phyloP scores from a whole-genome alignment of 1,140 invertebrate genomes.

The Drosophila seguyi region DNA sequence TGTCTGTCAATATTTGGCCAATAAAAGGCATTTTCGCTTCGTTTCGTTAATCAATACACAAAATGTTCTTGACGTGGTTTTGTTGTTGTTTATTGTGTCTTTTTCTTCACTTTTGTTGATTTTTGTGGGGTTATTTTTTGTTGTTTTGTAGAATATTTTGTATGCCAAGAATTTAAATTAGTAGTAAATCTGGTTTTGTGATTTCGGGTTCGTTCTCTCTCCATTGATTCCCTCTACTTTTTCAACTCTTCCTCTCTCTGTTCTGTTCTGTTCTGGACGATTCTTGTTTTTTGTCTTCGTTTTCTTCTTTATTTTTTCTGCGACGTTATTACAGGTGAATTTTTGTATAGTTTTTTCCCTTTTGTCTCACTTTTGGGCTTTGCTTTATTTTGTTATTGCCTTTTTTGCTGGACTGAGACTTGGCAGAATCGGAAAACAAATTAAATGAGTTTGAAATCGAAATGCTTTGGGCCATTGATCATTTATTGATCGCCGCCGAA shows the following conservation, averaged over 20 bases:
- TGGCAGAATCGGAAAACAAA: conserved; percentile 34
- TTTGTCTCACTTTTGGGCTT: conserved; percentile 4
- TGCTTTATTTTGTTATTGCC: conserved; percentile 40
- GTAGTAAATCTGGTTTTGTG: conserved; percentile 81
- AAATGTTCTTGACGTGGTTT: conserved; percentile 17
- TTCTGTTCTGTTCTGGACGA: conserved; percentile 27
- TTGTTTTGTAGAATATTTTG: conserved; percentile 67
- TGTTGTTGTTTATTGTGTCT: conserved; percentile 28
- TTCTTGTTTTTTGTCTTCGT: conserved; percentile 65
- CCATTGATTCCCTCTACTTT: conserved; percentile 8
- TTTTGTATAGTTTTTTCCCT: conserved; percentile 15
- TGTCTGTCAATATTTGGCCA: conserved; percentile 64
- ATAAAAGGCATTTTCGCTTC: conserved; percentile 71
- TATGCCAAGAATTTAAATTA: conserved; percentile 83
- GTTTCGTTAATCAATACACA: conserved; percentile 73
- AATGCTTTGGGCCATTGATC: conserved; percentile 53
- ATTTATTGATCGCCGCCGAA: conserved; percentile 43
- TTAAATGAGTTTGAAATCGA: conserved; percentile 64
- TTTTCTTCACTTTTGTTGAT: conserved; percentile 31
- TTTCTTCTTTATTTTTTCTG: conserved; percentile 41
- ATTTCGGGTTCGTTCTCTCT: conserved; percentile 68
- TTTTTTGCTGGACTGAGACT: conserved; percentile 1
- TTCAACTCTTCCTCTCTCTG: conserved; percentile 1
- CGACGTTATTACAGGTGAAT: conserved; percentile 25
- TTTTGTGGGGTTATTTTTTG: conserved; percentile 23